A percentile compares a stretch with the other conserved stretches of the same genome.
These are phyloP conservation scores for Apoda limacodes DNA, from an alignment of 2,888 invertebrate genomes.

Conservation along the genomic window DNA sequence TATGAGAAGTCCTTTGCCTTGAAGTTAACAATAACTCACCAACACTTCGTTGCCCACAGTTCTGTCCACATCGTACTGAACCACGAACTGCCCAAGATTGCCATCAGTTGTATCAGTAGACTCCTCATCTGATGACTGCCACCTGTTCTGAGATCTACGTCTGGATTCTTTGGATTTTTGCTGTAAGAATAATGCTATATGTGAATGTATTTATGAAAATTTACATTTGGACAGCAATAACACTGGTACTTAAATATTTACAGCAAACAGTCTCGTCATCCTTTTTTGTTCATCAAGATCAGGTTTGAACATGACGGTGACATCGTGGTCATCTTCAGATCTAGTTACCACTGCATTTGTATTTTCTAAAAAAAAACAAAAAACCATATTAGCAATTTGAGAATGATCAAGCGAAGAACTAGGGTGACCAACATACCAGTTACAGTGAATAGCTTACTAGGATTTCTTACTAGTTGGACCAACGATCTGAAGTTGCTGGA, in stretches of 20 bases:
- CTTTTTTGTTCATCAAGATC: constrained; percentile 69
- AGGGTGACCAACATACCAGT: too few relatives aligned
- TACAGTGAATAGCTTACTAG: too few relatives aligned
- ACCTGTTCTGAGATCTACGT: constrained; percentile 7
- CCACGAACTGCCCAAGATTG: constrained; percentile 70
- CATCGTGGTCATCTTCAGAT: constrained; percentile 48
- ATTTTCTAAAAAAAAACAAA: constrained; percentile 42
- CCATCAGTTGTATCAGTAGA: constrained; percentile 32
- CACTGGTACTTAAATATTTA: too few relatives aligned
- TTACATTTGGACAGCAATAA: too few relatives aligned
- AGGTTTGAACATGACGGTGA: constrained; percentile 70
- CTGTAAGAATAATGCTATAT: too few relatives aligned
- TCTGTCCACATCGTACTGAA: constrained; percentile 73
- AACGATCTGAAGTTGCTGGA: too few relatives aligned
- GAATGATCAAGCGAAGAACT: too few relatives aligned
- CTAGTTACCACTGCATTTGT: constrained; percentile 42
- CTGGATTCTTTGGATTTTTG: constrained; percentile 19
- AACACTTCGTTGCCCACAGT: constrained; percentile 63
- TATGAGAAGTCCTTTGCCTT: too few relatives aligned
- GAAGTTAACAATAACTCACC: constrained; percentile 30
- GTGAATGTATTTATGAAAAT: too few relatives aligned
- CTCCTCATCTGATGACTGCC: constrained; percentile 12
- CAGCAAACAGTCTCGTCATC: constrained; percentile 53
- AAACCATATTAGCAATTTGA: too few relatives aligned
- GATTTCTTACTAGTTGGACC: too few relatives aligned